Evolutionary conservation across 2,888 invertebrate species (phyloP).

Genomic region (Cryptophagus acutangulus): DNA sequence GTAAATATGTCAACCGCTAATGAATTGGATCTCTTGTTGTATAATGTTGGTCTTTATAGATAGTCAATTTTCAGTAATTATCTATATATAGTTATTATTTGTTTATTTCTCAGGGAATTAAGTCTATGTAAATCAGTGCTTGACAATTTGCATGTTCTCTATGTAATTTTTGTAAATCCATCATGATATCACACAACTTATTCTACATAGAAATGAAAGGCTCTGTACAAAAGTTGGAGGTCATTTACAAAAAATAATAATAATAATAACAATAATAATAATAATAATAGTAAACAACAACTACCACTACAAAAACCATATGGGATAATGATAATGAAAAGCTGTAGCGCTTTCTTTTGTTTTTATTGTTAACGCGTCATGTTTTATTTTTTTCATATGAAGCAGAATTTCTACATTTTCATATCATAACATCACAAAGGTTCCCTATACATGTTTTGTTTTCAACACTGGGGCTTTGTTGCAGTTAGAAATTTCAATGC

Average conservation of each 20-base stretch:
- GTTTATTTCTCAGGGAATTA: slow-evolving; percentile 24
- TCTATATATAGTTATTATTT: slow-evolving; percentile 8
- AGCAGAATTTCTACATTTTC: slow-evolving; percentile 18
- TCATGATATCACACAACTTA: slow-evolving; percentile 20
- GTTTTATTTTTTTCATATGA: slow-evolving; percentile 19
- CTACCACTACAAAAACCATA: neutral
- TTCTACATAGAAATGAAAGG: slow-evolving; percentile 20
- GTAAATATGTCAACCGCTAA: too few relatives aligned
- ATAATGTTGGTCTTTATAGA: slow-evolving; percentile 6
- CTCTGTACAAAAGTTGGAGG: slow-evolving; percentile 32
- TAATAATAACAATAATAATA: neutral
- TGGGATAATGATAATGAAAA: slow-evolving; percentile 8
- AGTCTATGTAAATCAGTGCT: slow-evolving; percentile 38
- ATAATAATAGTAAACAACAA: slow-evolving; percentile 9
- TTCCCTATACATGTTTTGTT: slow-evolving; percentile 15
- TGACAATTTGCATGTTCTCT: slow-evolving; percentile 37
- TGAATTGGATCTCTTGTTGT: neutral
- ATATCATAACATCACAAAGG: slow-evolving; percentile 17
- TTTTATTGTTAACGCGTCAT: slow-evolving; percentile 24
- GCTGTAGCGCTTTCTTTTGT: slow-evolving; percentile 26
- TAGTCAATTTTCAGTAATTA: slow-evolving; percentile 2
- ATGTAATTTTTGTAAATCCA: slow-evolving; percentile 22
- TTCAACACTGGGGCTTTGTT: slow-evolving; percentile 21
- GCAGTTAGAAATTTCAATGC: slow-evolving; percentile 15
- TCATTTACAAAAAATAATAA: slow-evolving; percentile 17